Evolutionary conservation across 2,113 vertebrate genomes (phyloP).

Genomic region (Lepisosteus oculatus): DNA sequence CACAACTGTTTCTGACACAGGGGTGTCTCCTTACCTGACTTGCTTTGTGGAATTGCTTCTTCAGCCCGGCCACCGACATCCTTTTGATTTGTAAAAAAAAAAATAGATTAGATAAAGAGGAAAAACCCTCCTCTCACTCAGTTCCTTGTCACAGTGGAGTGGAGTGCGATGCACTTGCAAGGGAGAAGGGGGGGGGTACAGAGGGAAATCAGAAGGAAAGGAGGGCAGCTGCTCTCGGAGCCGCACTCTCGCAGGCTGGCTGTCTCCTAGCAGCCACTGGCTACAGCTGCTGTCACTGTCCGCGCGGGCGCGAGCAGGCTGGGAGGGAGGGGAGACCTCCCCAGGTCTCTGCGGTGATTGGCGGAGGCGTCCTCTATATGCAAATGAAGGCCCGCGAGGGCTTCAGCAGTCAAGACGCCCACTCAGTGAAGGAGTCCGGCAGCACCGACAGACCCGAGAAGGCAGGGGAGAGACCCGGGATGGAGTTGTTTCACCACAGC

Average conservation of each 20-base stretch:
- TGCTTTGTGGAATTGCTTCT: conserved; percentile 89
- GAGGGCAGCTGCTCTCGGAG: conserved; percentile 2
- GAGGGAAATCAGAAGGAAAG: neutral
- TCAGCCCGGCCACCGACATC: conserved; percentile 85
- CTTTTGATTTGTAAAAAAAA: conserved; percentile 11
- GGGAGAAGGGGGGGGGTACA: neutral
- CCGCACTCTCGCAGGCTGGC: neutral
- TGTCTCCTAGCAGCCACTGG: conserved; percentile 20
- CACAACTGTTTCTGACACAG: neutral
- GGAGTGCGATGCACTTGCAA: no score
- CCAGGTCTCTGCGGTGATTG: neutral
- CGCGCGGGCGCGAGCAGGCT: conserved; percentile 26
- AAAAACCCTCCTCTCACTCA: no score
- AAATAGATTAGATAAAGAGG: no score
- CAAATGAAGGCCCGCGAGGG: neutral
- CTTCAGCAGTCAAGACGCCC: neutral
- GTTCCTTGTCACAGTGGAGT: no score
- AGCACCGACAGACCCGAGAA: neutral
- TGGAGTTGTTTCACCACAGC: no score
- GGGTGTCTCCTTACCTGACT: conserved; percentile 75
- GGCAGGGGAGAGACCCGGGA: no score
- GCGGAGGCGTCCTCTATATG: neutral
- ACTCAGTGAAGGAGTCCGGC: neutral
- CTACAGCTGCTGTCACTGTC: neutral
- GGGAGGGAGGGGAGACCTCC: conserved; percentile 32